Percentiles rank a stretch among this genome's conserved stretches.
Conservation (phyloP, 1,140 invertebrate genomes). For the Holcopasites calliopsidis region DNA sequence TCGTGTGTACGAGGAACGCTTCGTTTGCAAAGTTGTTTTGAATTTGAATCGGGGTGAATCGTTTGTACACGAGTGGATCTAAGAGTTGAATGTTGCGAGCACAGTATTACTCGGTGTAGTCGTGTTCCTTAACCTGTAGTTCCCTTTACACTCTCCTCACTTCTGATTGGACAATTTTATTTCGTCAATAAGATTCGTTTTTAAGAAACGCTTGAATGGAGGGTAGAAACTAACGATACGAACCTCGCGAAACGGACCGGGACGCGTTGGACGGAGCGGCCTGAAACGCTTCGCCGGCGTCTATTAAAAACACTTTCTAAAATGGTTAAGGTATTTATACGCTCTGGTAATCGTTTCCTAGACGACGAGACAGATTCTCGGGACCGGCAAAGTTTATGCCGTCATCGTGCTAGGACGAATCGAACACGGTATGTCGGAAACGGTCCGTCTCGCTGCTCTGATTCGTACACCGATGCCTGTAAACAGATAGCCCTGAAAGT, state of each 20-base stretch:
- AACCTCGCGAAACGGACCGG: background rate
- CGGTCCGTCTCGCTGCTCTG: background rate
- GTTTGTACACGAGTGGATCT: too few species aligned
- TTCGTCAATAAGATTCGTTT: too few species aligned
- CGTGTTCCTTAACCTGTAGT: too few species aligned
- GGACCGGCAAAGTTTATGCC: background rate
- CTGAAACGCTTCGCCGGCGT: background rate
- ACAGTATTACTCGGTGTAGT: too few species aligned
- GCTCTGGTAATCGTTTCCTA: conserved; percentile 4
- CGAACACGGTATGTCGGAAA: background rate
- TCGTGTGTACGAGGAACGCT: too few species aligned
- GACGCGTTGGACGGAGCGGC: background rate
- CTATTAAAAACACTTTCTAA: conserved; percentile 8
- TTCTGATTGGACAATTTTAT: too few species aligned
- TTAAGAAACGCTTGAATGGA: background rate
- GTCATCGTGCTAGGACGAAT: background rate
- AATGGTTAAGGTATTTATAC: background rate
- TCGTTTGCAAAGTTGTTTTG: too few species aligned
- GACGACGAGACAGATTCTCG: background rate
- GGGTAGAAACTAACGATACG: too few species aligned
- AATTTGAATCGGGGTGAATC: too few species aligned
- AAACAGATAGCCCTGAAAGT: conserved; percentile 5
- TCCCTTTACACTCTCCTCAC: too few species aligned
- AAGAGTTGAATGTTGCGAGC: too few species aligned
- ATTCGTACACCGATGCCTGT: background rate